These are phyloP conservation scores for Glandiceps talaboti DNA, from an alignment of 53 echinoderm and acorn worm genomes.

Conservation along the genomic window DNA sequence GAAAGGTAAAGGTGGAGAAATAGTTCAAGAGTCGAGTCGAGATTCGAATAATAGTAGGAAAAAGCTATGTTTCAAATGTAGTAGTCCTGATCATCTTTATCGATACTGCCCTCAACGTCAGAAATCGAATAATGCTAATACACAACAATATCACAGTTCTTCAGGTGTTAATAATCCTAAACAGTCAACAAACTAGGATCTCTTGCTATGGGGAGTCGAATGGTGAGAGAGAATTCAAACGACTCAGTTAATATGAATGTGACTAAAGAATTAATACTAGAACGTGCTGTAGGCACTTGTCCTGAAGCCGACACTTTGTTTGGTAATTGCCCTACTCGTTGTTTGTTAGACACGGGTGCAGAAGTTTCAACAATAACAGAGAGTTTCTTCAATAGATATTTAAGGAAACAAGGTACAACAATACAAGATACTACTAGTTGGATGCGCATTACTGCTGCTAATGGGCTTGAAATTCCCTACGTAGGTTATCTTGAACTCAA, in stretches of 20 bases:
- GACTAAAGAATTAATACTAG: constrained; percentile 6
- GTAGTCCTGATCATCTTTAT: too few species aligned
- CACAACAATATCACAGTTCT: too few species aligned
- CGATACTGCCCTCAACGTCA: too few species aligned
- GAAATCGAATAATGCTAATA: too few species aligned
- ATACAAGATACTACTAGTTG: constrained; percentile 11
- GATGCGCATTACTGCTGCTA: constrained; percentile 12
- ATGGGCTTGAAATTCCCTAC: constrained; percentile 21
- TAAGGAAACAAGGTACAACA: background rate
- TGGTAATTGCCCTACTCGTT: background rate
- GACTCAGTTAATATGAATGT: background rate
- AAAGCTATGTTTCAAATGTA: too few species aligned
- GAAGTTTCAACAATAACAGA: too few species aligned
- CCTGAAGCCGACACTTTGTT: constrained; percentile 5
- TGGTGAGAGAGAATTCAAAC: constrained; percentile 2
- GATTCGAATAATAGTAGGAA: too few species aligned
- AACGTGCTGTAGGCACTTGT: constrained; percentile 13
- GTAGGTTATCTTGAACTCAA: constrained; percentile 13
- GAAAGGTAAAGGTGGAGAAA: too few species aligned
- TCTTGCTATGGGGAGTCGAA: constrained; percentile 16
- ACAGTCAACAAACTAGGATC: too few species aligned
- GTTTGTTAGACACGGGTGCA: background rate
- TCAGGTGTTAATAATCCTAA: too few species aligned
- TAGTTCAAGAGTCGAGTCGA: too few species aligned
- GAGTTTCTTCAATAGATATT: too few species aligned